Base-by-base conservation (phyloP, 2,888 invertebrate genomes). In the Lasius platythorax region DNA sequence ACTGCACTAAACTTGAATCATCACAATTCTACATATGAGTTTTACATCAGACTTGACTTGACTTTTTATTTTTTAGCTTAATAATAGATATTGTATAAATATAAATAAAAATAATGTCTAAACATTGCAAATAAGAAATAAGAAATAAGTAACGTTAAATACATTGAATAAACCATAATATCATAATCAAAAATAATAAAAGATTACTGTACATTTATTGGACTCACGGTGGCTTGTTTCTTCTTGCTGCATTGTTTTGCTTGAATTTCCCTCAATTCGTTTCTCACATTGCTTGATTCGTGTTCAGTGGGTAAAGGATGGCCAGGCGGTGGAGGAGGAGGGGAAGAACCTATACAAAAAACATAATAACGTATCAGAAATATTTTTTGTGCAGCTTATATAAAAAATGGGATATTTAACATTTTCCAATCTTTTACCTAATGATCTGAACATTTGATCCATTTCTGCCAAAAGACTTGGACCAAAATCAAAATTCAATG, bases 401-500 rank as follows among this genome's bases (percentile, higher is more conserved):
- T 64, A 64, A 28, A 30, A 12, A 64, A 50, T 18, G 40, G 1
- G 11, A 28, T 28, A 23, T n/a, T 15, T 11, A 33, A 73, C 12
- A 37, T 64, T 2, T 40, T 37, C 3, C 9, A 50, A 23, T 12
- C 15, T 11, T 23, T 95, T 94, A 91, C 95, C 96, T 76, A 96
- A 94, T 6, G 96, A 96, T 91, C 93, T 96, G 93, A 99, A 98
- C 96, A 99, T 98, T 81, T 98, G 97, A 92, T 98, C 98, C 96
- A 98, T 98, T 95, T 98, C 98, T 92, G 98, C 99, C 94, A 99
- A 96, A 75, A 99, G 95, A 86, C 99, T 99, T 18, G 98, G 98
- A 6, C 99, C 98, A 93, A 98, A 97, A 93, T 98, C 98, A 88
- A 97, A 96, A 89, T 95, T 95, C 15, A 96, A 94, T 53, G 96